phyloP scores from a whole-genome alignment of 1,140 invertebrate species.

The Drosophila melanica region DNA sequence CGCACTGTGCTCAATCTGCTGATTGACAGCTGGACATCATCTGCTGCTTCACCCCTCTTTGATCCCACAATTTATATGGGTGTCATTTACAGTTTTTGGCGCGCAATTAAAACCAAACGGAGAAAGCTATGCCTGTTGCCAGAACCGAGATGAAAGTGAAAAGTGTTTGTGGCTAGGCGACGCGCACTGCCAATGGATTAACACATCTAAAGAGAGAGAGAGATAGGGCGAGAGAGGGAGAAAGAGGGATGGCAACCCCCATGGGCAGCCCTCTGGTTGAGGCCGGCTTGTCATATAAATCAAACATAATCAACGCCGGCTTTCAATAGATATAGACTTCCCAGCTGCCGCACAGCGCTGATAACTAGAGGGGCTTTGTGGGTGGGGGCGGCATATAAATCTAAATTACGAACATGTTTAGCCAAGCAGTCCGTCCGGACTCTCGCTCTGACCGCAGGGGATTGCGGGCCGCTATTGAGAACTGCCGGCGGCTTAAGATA shows the following conservation, averaged over 20 bases:
- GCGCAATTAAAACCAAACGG: constrained; percentile 61
- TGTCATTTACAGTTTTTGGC: constrained; percentile 52
- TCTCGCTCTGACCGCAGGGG: constrained; percentile 50
- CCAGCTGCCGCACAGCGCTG: constrained; percentile 11
- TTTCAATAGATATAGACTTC: constrained; percentile 59
- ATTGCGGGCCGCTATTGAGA: constrained; percentile 27
- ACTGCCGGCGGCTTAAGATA: constrained; percentile 50
- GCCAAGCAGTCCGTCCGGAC: no score
- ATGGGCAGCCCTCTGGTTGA: constrained; percentile 34
- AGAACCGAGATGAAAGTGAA: constrained; percentile 36
- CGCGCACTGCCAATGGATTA: constrained; percentile 50
- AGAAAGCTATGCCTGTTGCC: constrained; percentile 44
- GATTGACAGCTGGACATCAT: constrained; percentile 73
- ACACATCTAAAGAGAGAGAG: no score
- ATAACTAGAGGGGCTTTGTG: background rate
- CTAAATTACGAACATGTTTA: constrained; percentile 66
- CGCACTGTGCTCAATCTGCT: constrained; percentile 56
- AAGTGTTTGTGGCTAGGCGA: constrained; percentile 17
- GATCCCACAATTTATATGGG: constrained; percentile 59
- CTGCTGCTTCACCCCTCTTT: background rate
- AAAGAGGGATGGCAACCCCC: constrained; percentile 44
- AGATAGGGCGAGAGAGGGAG: no score
- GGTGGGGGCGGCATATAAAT: constrained; percentile 61
- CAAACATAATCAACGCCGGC: constrained; percentile 77
- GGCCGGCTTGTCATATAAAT: constrained; percentile 68